Percentiles rank a stretch among this genome's conserved stretches.
These are phyloP conservation scores for Panopea generosa DNA, from an alignment of 2,888 invertebrate species.

Conservation along the genomic window DNA sequence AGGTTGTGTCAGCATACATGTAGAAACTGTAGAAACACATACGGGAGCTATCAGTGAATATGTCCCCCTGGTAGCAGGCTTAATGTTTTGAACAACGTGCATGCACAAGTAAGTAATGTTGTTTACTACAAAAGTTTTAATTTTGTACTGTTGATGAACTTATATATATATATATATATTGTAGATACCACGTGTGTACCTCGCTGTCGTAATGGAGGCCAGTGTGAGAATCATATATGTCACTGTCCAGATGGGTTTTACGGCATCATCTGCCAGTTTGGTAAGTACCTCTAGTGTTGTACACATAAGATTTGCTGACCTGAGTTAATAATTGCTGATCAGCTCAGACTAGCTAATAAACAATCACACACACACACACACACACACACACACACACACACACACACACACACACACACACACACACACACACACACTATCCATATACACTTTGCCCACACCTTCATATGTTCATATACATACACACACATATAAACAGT, in stretches of 20 bases:
- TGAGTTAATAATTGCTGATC: no score
- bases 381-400: not conserved
- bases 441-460: not conserved
- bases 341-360: no score
- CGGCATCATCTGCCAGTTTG: slow-evolving; percentile 68
- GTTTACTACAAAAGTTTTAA: no score
- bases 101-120: slow-evolving; percentile 64
- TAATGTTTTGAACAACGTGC: slow-evolving; percentile 56
- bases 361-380: not conserved
- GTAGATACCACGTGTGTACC: slow-evolving; percentile 68
- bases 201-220: slow-evolving; percentile 68
- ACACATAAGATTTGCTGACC: no score
- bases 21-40: slow-evolving; percentile 68
- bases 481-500: no score
- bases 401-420: not conserved
- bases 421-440: not conserved
- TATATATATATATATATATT: no score
- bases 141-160: no score
- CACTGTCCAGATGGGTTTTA: slow-evolving; percentile 63
- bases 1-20: slow-evolving; percentile 62
- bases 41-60: slow-evolving; percentile 68
- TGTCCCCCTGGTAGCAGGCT: slow-evolving; percentile 69
- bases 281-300: slow-evolving; percentile 41
- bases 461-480: no score
- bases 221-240: slow-evolving; percentile 63